Base-by-base conservation (phyloP, 1,140 invertebrate species). In the Drosophila tristis region DNA sequence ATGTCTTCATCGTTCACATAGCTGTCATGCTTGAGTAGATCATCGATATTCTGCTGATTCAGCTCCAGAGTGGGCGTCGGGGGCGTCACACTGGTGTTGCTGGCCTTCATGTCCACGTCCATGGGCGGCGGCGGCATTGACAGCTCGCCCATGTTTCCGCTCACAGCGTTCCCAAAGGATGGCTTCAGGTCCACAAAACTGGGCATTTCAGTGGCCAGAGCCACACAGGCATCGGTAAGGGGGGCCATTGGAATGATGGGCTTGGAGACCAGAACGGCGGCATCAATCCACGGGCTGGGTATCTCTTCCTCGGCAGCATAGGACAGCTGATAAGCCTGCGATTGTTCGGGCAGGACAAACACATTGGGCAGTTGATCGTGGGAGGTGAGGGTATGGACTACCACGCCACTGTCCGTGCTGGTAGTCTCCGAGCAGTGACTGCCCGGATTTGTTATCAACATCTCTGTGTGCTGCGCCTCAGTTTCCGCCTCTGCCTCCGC, bases 251-350 rank as follows among this genome's bases (percentile, higher is more conserved):
- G 79, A 64, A 92, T 78, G 35, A 92, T 79, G 42, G 91, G 90
- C 55, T 92, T 92, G 25, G 91, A 81, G 25, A 94, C 93, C 55
- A 95, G 90, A 49, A 95, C 94, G 59, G 94, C 95, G 2, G 95
- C 95, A 75, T 96, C 94, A 6, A 95, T 93, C 95, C 95, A 96
- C 5, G 95, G 94, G 7, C 94, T 94, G 65, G 95, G 94, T 39
- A 95, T 92, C 92, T 96, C 95, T 61, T 96, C 94, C 77, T 96
- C 95, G n/a, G 95, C 95, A 0, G 95, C 95, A 56, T 96, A 92
- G 6, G 95, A 95, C 58, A 96, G 79, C 80, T 96, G 94, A 50
- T 96, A 93, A 2, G 95, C 95, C 91, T 95, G 95, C 2, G 94
- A 93, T 16, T 92, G 92, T 60, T 93, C 92, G 3, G 92, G 76